Evolutionary conservation across 2,888 invertebrate species (phyloP).

Genomic region (Meandrusa payeni): DNA sequence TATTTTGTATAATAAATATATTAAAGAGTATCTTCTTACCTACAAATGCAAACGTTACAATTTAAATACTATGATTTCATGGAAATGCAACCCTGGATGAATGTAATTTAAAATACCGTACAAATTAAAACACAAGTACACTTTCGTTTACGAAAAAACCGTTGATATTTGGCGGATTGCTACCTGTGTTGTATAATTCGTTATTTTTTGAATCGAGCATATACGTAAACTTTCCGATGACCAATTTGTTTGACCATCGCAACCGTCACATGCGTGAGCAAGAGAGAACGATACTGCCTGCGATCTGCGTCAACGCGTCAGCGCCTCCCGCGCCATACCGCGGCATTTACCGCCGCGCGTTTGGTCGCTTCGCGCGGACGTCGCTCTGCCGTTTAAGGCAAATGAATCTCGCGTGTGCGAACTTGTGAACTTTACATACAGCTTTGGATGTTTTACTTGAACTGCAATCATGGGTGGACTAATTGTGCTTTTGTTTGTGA

Average conservation of each 20-base stretch:
- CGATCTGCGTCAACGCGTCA: constrained; percentile 49
- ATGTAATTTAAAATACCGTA: too few relatives aligned
- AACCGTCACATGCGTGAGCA: constrained; percentile 45
- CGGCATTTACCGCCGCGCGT: constrained; percentile 65
- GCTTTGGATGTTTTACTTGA: constrained; percentile 48
- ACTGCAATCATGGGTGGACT: constrained; percentile 55
- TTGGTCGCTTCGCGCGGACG: constrained; percentile 47
- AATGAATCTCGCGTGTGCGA: constrained; percentile 63
- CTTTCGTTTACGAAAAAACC: constrained; percentile 13
- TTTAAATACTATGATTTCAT: too few relatives aligned
- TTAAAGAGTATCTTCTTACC: too few relatives aligned
- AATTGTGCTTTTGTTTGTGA: constrained; percentile 65
- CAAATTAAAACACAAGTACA: too few relatives aligned
- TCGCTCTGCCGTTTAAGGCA: constrained; percentile 30
- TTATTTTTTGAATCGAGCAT: constrained; percentile 54
- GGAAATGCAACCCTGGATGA: too few relatives aligned
- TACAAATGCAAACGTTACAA: too few relatives aligned
- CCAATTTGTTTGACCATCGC: constrained; percentile 41
- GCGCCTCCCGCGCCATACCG: constrained; percentile 48
- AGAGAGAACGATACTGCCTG: constrained; percentile 43
- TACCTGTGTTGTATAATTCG: constrained; percentile 29
- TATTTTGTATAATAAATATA: too few relatives aligned
- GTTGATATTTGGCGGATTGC: constrained; percentile 23
- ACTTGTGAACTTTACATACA: constrained; percentile 48
- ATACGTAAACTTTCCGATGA: constrained; percentile 51